These are phyloP conservation scores for Gymnoscelis rufifasciata DNA, from an alignment of 2,888 invertebrate species.

Conservation along the genomic window DNA sequence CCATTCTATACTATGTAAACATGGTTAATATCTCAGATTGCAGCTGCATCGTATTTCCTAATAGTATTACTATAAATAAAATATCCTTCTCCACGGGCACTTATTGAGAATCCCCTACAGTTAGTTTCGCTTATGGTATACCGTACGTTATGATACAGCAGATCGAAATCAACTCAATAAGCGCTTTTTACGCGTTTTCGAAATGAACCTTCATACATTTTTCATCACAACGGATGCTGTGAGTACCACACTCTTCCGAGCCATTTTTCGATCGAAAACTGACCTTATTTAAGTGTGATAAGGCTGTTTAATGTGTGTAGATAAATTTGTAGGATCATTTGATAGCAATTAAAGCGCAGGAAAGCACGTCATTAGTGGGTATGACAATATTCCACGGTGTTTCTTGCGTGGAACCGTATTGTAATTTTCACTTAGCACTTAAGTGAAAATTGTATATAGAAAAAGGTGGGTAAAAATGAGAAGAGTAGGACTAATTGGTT, in stretches of 20 bases:
- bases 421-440: constrained; percentile 15
- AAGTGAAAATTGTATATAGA: not conserved
- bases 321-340: constrained; percentile 54
- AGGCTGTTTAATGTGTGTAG: constrained; percentile 10
- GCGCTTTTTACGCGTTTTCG: constrained; percentile 54
- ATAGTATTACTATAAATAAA: too few species aligned
- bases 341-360: constrained; percentile 75
- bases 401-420: constrained; percentile 48
- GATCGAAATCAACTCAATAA: constrained; percentile 65
- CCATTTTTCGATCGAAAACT: not conserved
- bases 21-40: too few species aligned
- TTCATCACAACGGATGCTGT: constrained; percentile 60
- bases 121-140: constrained; percentile 27
- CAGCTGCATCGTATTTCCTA: too few species aligned
- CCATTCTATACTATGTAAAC: too few species aligned
- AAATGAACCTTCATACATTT: constrained; percentile 73
- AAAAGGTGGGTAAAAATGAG: too few species aligned
- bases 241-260: constrained; percentile 31
- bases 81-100: not conserved
- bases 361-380: constrained; percentile 73
- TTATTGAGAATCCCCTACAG: constrained; percentile 10
- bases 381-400: constrained; percentile 76
- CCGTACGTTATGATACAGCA: constrained; percentile 58
- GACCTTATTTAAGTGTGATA: constrained; percentile 25
- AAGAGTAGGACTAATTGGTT: too few species aligned